phyloP scores from a whole-genome alignment of 2,888 invertebrate genomes.

The Kuschelorhynchus macadamiae region DNA sequence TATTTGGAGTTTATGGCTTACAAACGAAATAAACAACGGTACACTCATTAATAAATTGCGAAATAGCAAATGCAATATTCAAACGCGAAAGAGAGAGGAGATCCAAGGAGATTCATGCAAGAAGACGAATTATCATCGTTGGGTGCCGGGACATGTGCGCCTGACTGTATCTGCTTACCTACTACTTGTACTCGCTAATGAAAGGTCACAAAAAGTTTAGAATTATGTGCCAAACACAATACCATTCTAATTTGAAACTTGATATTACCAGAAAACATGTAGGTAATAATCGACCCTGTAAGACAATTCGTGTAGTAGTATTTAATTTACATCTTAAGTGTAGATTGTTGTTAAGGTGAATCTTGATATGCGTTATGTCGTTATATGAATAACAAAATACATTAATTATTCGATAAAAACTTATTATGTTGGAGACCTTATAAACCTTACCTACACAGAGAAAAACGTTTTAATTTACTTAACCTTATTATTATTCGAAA shows the following conservation, averaged over 20 bases:
- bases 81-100: constrained; percentile 64
- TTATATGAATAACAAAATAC: no score
- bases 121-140: constrained; percentile 62
- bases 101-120: constrained; percentile 64
- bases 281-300: no score
- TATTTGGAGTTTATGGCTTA: constrained; percentile 58
- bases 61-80: constrained; percentile 62
- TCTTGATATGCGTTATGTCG: no score
- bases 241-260: constrained; percentile 59
- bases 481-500: no score
- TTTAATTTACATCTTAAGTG: no score
- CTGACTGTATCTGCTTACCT: constrained; percentile 52
- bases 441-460: no score
- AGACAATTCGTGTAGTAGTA: no score
- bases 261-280: not conserved
- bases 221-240: constrained; percentile 64
- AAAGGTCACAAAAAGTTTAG: constrained; percentile 64
- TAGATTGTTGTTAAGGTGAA: no score
- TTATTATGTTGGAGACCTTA: no score
- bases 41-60: constrained; percentile 60
- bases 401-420: no score
- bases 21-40: constrained; percentile 60
- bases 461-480: no score
- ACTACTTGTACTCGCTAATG: constrained; percentile 1
- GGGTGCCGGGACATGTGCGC: constrained; percentile 54